These are phyloP conservation scores for Heliangelus exortis DNA, from an alignment of 2,797 vertebrate species.

Conservation along the genomic window DNA sequence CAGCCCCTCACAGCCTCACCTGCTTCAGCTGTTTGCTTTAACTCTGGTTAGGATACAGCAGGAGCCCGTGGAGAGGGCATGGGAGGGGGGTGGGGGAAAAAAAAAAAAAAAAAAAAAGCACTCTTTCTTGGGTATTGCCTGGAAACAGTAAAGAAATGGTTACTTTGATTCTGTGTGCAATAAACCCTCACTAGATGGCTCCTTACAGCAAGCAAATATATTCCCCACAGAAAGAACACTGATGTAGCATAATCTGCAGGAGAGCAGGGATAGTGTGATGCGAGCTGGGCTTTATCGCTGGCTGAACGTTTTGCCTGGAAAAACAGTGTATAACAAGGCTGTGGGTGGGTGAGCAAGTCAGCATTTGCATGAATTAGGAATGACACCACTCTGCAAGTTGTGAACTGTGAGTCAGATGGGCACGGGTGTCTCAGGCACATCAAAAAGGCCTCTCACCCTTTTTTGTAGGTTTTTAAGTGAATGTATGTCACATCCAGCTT, in stretches of 20 bases:
- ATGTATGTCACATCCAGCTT: neutral
- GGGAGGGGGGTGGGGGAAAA: too few species aligned
- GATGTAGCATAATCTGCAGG: neutral
- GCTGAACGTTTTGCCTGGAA: neutral
- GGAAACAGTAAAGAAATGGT: neutral
- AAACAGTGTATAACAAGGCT: neutral
- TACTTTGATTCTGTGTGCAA: constrained; percentile 37
- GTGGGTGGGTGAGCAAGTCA: neutral
- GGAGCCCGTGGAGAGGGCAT: neutral
- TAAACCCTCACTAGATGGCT: constrained; percentile 74
- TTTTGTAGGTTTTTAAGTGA: neutral
- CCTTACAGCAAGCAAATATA: constrained; percentile 64
- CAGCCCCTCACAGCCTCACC: neutral
- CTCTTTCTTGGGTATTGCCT: neutral
- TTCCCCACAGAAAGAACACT: neutral
- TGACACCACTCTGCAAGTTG: neutral
- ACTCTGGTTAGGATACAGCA: neutral
- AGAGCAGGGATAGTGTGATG: neutral
- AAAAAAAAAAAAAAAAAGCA: neutral
- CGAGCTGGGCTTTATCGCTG: neutral
- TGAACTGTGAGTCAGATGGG: constrained; percentile 33
- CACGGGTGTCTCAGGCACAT: neutral
- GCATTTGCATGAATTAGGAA: neutral
- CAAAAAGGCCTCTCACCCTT: neutral
- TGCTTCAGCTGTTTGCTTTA: neutral